These are phyloP conservation scores for Cynopterus brachyotis DNA, from an alignment of 2,113 vertebrate genomes.

Conservation along the genomic window DNA sequence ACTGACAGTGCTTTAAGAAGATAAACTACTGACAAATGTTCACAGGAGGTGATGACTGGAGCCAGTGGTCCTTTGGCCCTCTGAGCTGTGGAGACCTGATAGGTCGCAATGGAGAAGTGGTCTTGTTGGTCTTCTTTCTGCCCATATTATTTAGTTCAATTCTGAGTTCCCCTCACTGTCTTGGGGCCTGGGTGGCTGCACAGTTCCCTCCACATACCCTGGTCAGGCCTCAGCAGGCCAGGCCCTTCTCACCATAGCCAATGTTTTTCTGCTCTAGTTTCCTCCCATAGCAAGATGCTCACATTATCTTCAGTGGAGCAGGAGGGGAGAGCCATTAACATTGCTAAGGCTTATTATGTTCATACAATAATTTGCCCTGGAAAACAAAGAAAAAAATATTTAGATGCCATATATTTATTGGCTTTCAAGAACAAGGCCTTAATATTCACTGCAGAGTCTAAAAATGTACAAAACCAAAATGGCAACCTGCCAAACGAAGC, in stretches of 20 bases:
- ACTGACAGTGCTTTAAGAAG: neutral
- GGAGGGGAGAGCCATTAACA: neutral
- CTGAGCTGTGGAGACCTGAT: neutral
- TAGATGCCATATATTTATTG: neutral
- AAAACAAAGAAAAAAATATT: neutral
- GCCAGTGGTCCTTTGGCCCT: neutral
- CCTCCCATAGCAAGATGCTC: neutral
- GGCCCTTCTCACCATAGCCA: neutral
- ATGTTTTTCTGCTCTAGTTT: neutral
- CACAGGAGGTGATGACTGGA: neutral
- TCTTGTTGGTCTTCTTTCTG: neutral
- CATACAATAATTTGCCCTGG: neutral
- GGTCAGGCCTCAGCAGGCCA: fast-evolving
- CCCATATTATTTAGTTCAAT: neutral
- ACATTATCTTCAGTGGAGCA: neutral
- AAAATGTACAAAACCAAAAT: neutral
- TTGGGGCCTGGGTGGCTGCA: too few species aligned
- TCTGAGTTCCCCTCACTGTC: neutral
- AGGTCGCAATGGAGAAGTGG: neutral
- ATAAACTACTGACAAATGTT: neutral
- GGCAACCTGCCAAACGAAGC: neutral
- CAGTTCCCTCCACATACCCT: too few species aligned
- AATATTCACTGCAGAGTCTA: neutral
- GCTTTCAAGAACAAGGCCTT: neutral
- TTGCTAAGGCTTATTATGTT: neutral